These are phyloP conservation scores for Hyalella azteca DNA, from an alignment of 2,888 invertebrate species.

Conservation along the genomic window DNA sequence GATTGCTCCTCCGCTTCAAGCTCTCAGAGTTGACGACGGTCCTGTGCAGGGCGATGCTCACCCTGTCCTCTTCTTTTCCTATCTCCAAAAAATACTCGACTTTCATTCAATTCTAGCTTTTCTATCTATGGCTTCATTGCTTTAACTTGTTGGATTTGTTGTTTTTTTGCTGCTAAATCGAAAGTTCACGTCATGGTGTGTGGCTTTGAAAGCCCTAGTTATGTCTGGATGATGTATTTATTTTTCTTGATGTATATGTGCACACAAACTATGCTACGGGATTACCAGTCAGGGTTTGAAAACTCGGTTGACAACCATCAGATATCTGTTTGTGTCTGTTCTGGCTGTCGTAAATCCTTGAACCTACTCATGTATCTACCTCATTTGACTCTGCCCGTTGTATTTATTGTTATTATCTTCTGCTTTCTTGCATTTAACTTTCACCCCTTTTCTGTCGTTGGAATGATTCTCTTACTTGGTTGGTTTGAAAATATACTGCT, in stretches of 20 bases:
- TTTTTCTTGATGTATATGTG: neutral
- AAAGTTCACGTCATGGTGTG: neutral
- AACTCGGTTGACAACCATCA: too few relatives aligned
- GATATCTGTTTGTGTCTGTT: too few relatives aligned
- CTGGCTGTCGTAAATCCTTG: too few relatives aligned
- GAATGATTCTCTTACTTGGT: too few relatives aligned
- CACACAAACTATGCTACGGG: too few relatives aligned
- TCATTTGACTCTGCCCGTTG: too few relatives aligned
- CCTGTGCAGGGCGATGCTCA: constrained; percentile 13
- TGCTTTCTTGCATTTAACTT: too few relatives aligned
- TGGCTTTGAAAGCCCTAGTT: neutral
- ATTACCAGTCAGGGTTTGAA: too few relatives aligned
- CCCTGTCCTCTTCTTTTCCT: constrained; percentile 32
- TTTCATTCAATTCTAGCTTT: neutral
- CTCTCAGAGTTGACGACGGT: constrained; percentile 40
- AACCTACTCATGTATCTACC: too few relatives aligned
- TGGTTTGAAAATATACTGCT: too few relatives aligned
- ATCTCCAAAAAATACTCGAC: neutral
- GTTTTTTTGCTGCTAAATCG: neutral
- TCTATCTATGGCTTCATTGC: neutral
- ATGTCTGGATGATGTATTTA: neutral
- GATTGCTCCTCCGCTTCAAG: constrained; percentile 10
- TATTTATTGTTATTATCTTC: too few relatives aligned
- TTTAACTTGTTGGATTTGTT: neutral
- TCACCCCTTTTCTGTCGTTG: too few relatives aligned